Percentiles rank a stretch among this genome's conserved stretches.
Conservation (phyloP, 2,888 invertebrate species). For the Chloroclysta siterata region DNA sequence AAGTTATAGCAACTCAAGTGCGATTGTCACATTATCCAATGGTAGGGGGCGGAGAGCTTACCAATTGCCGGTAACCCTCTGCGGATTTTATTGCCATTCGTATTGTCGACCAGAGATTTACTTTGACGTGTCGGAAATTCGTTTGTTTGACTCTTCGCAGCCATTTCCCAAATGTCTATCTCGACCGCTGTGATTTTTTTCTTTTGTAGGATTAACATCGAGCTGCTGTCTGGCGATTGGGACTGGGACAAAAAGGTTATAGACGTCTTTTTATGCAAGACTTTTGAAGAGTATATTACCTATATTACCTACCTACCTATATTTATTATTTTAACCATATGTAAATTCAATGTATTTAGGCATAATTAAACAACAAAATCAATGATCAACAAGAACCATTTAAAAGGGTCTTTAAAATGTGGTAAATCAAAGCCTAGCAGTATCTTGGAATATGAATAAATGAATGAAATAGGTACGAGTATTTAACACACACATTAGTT, state of each 20-base stretch:
- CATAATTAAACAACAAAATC: too few species aligned
- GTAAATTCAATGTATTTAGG: too few species aligned
- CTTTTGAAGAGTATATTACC: not conserved
- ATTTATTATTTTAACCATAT: too few species aligned
- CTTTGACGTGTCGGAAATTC: constrained; percentile 80
- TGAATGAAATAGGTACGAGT: too few species aligned
- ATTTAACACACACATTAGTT: too few species aligned
- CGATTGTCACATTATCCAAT: constrained; percentile 42
- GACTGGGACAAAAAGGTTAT: constrained; percentile 4
- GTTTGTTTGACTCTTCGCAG: constrained; percentile 73
- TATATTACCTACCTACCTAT: too few species aligned
- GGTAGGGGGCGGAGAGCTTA: constrained; percentile 63
- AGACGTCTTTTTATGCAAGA: not conserved
- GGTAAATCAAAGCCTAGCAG: too few species aligned
- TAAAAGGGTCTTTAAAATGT: too few species aligned
- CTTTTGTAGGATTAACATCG: constrained; percentile 28
- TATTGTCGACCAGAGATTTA: constrained; percentile 81
- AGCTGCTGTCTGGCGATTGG: constrained; percentile 5
- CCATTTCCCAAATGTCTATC: constrained; percentile 60
- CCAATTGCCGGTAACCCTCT: constrained; percentile 69
- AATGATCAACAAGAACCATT: too few species aligned
- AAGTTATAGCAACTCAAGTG: constrained; percentile 38
- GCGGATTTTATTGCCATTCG: constrained; percentile 82
- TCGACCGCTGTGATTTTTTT: constrained; percentile 51
- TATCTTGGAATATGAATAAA: too few species aligned